Base-by-base conservation (phyloP, 2,113 vertebrate species). In the Albula goreensis region DNA sequence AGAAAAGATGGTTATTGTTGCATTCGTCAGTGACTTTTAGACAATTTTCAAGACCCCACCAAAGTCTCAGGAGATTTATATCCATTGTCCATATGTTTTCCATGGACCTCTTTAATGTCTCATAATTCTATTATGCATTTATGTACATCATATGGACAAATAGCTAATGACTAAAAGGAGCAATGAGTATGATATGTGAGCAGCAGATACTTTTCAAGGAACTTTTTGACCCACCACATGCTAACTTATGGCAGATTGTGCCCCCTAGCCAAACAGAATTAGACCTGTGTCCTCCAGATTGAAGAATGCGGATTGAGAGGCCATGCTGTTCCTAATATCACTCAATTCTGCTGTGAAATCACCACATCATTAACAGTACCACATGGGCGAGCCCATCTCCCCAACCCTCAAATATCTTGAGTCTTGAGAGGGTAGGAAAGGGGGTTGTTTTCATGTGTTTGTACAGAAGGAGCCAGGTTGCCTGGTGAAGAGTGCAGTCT, bases 391-490 rank as follows among this genome's bases (percentile, higher is more conserved):
- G 13, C 79, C 79, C 50, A 19, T 50, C 50, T 51, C 51, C 15
- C 41, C 41, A 1, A 17, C 79, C 31, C 31, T 1, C 31, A 41
- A 41, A 41, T 41, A 41, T 41, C 31, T 41, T 41, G 31, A 41
- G 7, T 66, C 17, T 66, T 66, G 17, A 66, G 60, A 19, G 60
- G 22, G 60, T 66, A 66, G 22, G 60, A 5, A 19, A 22, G 17
- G 17, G 60, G 60, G 60, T 22, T 50, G 79, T 80, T 80, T 80
- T 50, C 78, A 6, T 50, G 13, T 80, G 79, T 80, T 80, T 80
- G 48, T 80, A 19, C 49, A 22, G 79, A 50, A 50, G 48, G 22
- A 80, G 82, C 57, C 53, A 63, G 53, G 53, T 63, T 83, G 81
- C 81, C 31, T n/a, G 11, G 56, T 41, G 57, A 60, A 83, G 56